Percentiles rank a stretch among this genome's conserved stretches.
phyloP scores from a whole-genome alignment of 2,888 invertebrate species.

The Timandra comae region DNA sequence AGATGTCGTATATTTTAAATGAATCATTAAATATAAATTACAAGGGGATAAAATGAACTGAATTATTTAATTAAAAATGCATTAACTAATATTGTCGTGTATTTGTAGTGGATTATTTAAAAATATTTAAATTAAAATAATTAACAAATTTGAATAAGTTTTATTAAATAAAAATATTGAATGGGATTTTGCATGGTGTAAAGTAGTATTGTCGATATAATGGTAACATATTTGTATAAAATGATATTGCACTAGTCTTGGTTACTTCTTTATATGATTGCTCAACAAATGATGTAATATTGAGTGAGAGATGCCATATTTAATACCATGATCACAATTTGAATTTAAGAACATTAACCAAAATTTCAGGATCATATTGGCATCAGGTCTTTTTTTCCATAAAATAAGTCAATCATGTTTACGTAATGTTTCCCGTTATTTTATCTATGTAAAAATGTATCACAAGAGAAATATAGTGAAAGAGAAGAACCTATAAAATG shows the following conservation, averaged over 20 bases:
- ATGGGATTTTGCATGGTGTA: conserved; percentile 34
- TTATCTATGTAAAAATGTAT: no score
- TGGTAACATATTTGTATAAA: conserved; percentile 15
- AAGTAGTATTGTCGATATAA: conserved; percentile 21
- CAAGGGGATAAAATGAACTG: conserved; percentile 71
- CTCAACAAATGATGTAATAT: no score
- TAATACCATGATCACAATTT: no score
- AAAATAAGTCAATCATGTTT: no score
- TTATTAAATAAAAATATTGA: conserved; percentile 5
- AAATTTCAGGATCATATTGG: no score
- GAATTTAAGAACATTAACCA: no score
- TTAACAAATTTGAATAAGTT: conserved; percentile 15
- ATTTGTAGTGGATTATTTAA: conserved; percentile 48
- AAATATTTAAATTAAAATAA: conserved; percentile 22
- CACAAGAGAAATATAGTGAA: no score
- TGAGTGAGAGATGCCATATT: no score
- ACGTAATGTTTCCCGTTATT: no score
- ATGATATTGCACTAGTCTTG: conserved; percentile 6
- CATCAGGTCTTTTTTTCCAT: no score
- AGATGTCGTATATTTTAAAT: conserved; percentile 41
- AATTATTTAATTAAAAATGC: conserved; percentile 47
- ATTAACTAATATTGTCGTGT: conserved; percentile 50
- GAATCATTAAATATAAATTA: conserved; percentile 46
- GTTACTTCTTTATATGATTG: no score
- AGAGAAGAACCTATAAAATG: no score